Evolutionary conservation across 2,888 invertebrate species (phyloP), one percentile per base, ranked within the genome.

Genomic region (Catonia carolina): DNA sequence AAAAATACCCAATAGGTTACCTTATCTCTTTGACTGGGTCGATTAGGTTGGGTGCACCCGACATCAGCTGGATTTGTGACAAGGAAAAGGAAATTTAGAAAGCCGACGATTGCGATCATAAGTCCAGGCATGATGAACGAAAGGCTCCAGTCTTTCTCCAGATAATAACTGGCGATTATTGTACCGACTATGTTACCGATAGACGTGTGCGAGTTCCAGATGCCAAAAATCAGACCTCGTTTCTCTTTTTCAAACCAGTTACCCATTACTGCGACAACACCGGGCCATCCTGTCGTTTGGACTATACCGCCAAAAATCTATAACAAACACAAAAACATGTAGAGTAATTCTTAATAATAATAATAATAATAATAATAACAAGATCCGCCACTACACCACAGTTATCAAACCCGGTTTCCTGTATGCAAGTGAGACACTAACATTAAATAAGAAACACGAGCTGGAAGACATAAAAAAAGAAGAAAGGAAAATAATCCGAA

Each of bases 141-240:
- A 51, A 89, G 73, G 0, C 91, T 84, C 97, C 97, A 97, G 71
- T 92, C 85, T 0, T 71, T 75, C 69, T 91, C 89, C 10, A 96
- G 92, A 73, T 84, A 96, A 49, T 80, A 73, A 0, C 89, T 89
- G 1, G 97, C 94, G 66, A 97, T 86, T n/a, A 95, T 69, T 0
- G 89, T 84, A 14, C 83, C 83, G 78, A 96, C 71, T 67, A 97
- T 96, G 71, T 97, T 98, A 35, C 97, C 97, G 8, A 97, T 80
- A 0, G 94, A 94, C 0, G 96, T 96, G 67, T 97, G 96, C 0
- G 95, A 93, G 74, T 97, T 97, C 97, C 97, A 97, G 5, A 96
- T 78, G 10, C 97, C 97, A 73, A 96, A 96, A 60, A 97, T 90
- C 20, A 97, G 76, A 0, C 81, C 80, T 62, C 89, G 79, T 72